phyloP scores from a whole-genome alignment of 2,888 invertebrate species.

The Epinotia bilunana region DNA sequence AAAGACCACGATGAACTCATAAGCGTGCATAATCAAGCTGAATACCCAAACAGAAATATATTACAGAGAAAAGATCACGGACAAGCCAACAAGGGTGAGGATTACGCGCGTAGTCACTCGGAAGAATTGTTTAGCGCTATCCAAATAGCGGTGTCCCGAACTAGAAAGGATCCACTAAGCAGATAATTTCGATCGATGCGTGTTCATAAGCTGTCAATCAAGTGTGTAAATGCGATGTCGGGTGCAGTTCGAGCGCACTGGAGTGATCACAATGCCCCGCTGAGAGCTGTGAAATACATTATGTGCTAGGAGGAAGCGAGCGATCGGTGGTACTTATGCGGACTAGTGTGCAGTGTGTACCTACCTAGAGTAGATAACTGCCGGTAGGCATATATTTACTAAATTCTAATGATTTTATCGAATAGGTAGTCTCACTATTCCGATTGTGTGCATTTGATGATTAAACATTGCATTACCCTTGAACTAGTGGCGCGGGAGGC shows the following conservation, averaged over 20 bases:
- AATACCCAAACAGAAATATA: constrained; percentile 74
- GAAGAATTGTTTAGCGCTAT: constrained; percentile 83
- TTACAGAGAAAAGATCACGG: constrained; percentile 63
- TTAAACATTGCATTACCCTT: constrained; percentile 62
- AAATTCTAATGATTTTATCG: neutral
- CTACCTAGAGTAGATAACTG: neutral
- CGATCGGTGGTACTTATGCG: neutral
- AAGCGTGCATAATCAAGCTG: constrained; percentile 77
- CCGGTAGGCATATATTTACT: neutral
- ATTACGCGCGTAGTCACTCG: constrained; percentile 76
- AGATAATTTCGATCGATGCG: constrained; percentile 77
- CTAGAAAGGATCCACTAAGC: constrained; percentile 78
- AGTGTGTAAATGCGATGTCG: constrained; percentile 62
- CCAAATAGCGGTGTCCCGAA: constrained; percentile 78
- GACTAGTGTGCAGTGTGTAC: no score
- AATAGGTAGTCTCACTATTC: neutral
- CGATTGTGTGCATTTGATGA: constrained; percentile 51
- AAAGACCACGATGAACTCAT: constrained; percentile 59
- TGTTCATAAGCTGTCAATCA: constrained; percentile 77
- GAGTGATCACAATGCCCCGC: constrained; percentile 55
- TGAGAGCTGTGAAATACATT: constrained; percentile 5
- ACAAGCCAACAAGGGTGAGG: constrained; percentile 69
- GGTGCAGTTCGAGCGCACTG: constrained; percentile 58
- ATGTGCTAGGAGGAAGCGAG: neutral
- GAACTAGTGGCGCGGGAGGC: constrained; percentile 70